Percentiles rank a stretch among this genome's conserved stretches.
Conservation (phyloP, 2,113 vertebrate genomes). For the Clarias macrocephalus region DNA sequence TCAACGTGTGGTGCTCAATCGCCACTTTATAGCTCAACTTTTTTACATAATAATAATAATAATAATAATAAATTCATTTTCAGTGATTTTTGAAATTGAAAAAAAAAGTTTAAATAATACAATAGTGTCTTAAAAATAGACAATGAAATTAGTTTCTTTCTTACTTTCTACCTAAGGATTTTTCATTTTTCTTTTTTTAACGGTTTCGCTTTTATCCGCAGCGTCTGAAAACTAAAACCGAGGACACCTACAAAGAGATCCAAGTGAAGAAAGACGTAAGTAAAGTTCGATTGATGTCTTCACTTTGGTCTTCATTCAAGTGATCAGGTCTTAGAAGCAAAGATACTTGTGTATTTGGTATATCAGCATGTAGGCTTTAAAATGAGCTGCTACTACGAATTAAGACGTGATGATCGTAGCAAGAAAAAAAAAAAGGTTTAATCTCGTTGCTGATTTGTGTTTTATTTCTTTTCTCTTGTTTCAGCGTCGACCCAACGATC, state of each 20-base stretch:
- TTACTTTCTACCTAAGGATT: neutral
- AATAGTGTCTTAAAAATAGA: too few relatives aligned
- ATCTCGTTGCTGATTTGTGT: neutral
- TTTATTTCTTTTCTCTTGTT: neutral
- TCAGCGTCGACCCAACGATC: slow-evolving; percentile 63
- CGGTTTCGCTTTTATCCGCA: slow-evolving; percentile 31
- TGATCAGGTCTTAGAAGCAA: neutral
- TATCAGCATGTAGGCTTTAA: neutral
- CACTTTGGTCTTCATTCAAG: neutral
- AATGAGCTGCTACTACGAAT: neutral
- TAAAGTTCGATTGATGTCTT: neutral
- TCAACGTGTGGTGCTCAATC: too few relatives aligned
- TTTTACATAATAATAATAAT: too few relatives aligned
- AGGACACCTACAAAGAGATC: slow-evolving; percentile 65
- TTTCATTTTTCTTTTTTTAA: neutral
- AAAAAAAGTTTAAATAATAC: too few relatives aligned
- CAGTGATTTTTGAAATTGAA: too few relatives aligned
- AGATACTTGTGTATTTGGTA: neutral
- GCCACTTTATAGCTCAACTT: too few relatives aligned
- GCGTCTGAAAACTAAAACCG: slow-evolving; percentile 47
- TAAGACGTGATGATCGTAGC: neutral
- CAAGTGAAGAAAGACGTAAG: slow-evolving; percentile 60
- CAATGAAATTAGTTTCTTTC: neutral
- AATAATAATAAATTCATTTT: neutral
- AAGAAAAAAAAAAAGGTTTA: neutral